A percentile compares a stretch with the other conserved stretches of the same genome.
Evolutionary conservation across 2,888 invertebrate genomes (phyloP).

Genomic region (Nyleta sp.): DNA sequence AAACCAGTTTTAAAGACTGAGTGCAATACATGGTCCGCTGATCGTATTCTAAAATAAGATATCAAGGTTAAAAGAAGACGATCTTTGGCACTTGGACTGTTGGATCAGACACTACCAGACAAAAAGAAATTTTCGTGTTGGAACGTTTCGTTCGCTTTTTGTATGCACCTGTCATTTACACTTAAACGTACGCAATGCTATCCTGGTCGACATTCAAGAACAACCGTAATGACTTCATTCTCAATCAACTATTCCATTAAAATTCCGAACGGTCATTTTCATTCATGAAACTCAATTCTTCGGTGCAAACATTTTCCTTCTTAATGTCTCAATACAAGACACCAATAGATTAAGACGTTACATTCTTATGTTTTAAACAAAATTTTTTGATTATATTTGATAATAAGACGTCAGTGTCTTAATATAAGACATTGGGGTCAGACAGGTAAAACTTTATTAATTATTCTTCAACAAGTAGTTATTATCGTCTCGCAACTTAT

Average conservation of each 20-base stretch:
- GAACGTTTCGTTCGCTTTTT: slow-evolving; percentile 12
- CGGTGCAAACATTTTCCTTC: too few relatives aligned
- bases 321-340: too few relatives aligned
- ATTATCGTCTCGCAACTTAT: too few relatives aligned
- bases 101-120: slow-evolving; percentile 35
- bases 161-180: not conserved
- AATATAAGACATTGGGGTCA: too few relatives aligned
- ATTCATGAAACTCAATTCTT: not conserved
- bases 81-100: slow-evolving; percentile 53
- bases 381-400: too few relatives aligned
- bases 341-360: too few relatives aligned
- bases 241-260: not conserved
- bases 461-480: too few relatives aligned
- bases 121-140: slow-evolving; percentile 44
- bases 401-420: too few relatives aligned
- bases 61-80: slow-evolving; percentile 57
- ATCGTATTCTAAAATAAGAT: slow-evolving; percentile 61
- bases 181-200: not conserved
- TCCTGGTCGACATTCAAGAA: not conserved
- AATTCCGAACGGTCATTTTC: not conserved
- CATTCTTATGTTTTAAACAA: too few relatives aligned
- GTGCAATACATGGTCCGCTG: slow-evolving; percentile 41
- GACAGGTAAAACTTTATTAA: too few relatives aligned
- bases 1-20: slow-evolving; percentile 57
- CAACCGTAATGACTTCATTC: slow-evolving; percentile 7